Conservation (phyloP, 2,888 invertebrate species). For the Leptopilina myrica region DNA sequence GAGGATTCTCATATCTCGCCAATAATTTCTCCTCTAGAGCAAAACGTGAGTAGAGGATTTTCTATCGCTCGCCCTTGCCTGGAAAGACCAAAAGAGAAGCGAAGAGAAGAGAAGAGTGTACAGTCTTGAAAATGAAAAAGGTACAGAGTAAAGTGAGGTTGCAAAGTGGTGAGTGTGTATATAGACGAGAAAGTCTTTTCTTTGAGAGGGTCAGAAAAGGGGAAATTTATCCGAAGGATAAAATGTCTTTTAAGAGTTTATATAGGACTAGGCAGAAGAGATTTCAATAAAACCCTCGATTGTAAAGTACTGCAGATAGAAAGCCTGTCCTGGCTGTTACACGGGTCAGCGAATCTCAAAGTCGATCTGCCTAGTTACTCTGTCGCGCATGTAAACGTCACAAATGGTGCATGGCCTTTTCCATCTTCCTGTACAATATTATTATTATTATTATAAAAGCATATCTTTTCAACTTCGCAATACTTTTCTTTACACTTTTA, state of each 20-base stretch:
- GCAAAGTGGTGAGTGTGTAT: slow-evolving; percentile 40
- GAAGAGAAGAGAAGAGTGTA: slow-evolving; percentile 29
- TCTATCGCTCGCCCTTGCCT: slow-evolving; percentile 45
- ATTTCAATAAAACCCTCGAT: slow-evolving; percentile 73
- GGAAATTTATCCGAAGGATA: slow-evolving; percentile 73
- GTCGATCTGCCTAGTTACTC: slow-evolving; percentile 53
- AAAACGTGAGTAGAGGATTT: slow-evolving; percentile 50
- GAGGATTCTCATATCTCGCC: slow-evolving; percentile 72
- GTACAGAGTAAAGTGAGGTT: slow-evolving; percentile 40
- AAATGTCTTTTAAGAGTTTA: slow-evolving; percentile 73
- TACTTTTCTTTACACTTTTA: background rate
- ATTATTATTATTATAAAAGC: slow-evolving; percentile 43
- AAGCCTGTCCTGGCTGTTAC: slow-evolving; percentile 65
- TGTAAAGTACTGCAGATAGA: slow-evolving; percentile 69
- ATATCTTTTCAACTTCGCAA: slow-evolving; percentile 13
- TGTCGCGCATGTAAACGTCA: slow-evolving; percentile 40
- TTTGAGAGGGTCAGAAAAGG: slow-evolving; percentile 47
- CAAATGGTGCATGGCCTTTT: slow-evolving; percentile 37
- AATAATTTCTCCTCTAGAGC: slow-evolving; percentile 69
- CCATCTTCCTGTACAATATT: slow-evolving; percentile 35
- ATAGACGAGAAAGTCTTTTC: slow-evolving; percentile 29
- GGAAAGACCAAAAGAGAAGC: slow-evolving; percentile 25
- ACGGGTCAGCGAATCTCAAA: slow-evolving; percentile 70
- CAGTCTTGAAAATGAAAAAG: slow-evolving; percentile 52
- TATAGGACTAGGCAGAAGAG: slow-evolving; percentile 61